These are phyloP conservation scores for Pangasius sanitwongsei DNA, from an alignment of 2,797 vertebrate genomes.

Conservation along the genomic window DNA sequence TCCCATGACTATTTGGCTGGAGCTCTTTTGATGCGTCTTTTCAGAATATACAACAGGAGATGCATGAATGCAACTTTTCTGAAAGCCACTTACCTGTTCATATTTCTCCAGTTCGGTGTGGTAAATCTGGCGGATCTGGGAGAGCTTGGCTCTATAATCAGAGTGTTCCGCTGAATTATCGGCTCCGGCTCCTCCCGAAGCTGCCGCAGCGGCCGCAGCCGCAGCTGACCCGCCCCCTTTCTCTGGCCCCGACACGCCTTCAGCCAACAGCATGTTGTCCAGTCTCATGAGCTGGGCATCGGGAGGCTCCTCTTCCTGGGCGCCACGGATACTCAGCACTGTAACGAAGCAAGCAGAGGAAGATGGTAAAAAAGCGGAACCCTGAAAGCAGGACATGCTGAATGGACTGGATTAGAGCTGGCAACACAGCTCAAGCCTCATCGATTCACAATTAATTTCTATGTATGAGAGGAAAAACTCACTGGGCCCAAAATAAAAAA, in stretches of 20 bases:
- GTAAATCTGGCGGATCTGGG: constrained; percentile 98
- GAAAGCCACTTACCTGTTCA: constrained; percentile 82
- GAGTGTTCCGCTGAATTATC: constrained; percentile 96
- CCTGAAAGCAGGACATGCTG: constrained; percentile 58
- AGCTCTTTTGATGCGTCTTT: background rate
- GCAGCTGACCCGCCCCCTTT: constrained; percentile 92
- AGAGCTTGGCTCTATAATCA: constrained; percentile 94
- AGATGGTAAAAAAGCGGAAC: constrained; percentile 60
- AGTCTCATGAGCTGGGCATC: constrained; percentile 97
- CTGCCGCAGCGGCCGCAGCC: constrained; percentile 87
- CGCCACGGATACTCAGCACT: constrained; percentile 97
- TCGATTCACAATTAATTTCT: constrained; percentile 44
- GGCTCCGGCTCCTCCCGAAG: constrained; percentile 82
- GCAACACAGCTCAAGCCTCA: constrained; percentile 6
- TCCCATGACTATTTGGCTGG: background rate
- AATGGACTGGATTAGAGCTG: constrained; percentile 20
- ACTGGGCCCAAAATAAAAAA: constrained; percentile 11
- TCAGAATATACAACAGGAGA: background rate
- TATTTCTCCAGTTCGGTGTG: constrained; percentile 99
- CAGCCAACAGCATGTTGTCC: constrained; percentile 98
- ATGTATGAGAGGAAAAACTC: constrained; percentile 38
- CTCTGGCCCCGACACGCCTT: constrained; percentile 93
- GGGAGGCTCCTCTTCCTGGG: constrained; percentile 94
- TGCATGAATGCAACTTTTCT: background rate
- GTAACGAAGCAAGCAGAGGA: constrained; percentile 58